Percentiles rank a stretch among this genome's conserved stretches.
Evolutionary conservation across 2,113 vertebrate species (phyloP).

Genomic region (Butorides virescens): DNA sequence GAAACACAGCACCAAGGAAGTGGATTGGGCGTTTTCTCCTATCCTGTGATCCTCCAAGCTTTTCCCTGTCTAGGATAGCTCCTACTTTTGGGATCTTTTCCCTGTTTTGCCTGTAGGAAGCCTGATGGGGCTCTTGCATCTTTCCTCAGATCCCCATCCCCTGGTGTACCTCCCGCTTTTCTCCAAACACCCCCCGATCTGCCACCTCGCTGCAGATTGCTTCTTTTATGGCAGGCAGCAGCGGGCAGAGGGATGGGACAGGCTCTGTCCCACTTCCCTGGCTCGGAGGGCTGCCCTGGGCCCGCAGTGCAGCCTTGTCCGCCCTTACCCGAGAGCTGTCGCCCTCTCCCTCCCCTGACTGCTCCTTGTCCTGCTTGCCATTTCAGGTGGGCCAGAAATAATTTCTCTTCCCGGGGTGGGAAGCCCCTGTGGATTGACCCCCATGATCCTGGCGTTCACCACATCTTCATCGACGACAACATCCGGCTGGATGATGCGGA

Average conservation of each 20-base stretch:
- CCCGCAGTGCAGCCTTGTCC: neutral
- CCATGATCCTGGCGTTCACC: slow-evolving; percentile 79
- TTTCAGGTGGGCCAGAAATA: slow-evolving; percentile 85
- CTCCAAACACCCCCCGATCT: neutral
- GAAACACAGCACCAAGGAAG: neutral
- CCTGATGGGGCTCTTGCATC: neutral
- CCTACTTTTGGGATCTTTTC: neutral
- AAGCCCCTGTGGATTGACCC: slow-evolving; percentile 90
- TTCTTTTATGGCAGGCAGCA: neutral
- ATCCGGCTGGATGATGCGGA: slow-evolving; percentile 81
- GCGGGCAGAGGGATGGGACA: neutral
- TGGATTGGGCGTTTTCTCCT: neutral
- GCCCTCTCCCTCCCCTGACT: neutral
- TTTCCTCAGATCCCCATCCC: neutral
- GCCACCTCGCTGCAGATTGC: neutral
- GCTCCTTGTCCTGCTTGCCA: neutral
- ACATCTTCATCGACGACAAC: slow-evolving; percentile 93
- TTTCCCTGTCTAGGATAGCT: neutral
- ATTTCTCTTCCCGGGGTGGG: slow-evolving; percentile 79
- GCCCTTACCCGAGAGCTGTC: rapidly evolving
- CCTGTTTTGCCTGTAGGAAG: neutral
- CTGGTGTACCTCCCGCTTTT: neutral
- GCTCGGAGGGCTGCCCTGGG: neutral
- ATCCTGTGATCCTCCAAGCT: neutral
- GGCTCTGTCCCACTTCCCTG: rapidly evolving